Evolutionary conservation across 2,113 vertebrate species (phyloP).

Genomic region (Jaculus jaculus): DNA sequence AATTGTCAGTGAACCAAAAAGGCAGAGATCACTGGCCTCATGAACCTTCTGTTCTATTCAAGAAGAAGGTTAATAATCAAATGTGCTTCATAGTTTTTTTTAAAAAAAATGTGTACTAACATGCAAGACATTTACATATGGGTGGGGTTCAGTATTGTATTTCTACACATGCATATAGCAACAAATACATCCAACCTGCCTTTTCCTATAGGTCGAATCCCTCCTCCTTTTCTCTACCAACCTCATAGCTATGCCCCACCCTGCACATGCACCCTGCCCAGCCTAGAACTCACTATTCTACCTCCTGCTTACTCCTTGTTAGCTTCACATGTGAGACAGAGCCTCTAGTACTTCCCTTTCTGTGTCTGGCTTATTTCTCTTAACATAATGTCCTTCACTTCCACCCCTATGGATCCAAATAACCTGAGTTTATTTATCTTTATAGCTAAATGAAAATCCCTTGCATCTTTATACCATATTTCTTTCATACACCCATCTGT

Average conservation of each 20-base stretch:
- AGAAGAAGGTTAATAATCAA: not conserved
- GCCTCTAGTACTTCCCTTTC: not conserved
- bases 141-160: not conserved
- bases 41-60: not conserved
- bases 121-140: not conserved
- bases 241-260: not conserved
- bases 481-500: not conserved
- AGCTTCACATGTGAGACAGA: not conserved
- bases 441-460: not conserved
- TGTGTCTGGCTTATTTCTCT: not conserved
- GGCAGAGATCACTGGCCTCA: not conserved
- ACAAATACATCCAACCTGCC: not conserved
- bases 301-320: no score
- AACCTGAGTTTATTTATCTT: not conserved
- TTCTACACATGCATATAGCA: not conserved
- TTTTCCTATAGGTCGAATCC: not conserved
- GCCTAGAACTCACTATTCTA: not conserved
- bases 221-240: not conserved
- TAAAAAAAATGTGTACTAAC: not conserved
- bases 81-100: not conserved
- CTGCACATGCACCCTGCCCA: accelerated
- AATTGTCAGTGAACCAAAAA: not conserved
- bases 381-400: not conserved
- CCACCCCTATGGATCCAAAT: not conserved
- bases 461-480: not conserved